phyloP scores from a whole-genome alignment of 2,113 vertebrate genomes.

The Psettodes erumei region DNA sequence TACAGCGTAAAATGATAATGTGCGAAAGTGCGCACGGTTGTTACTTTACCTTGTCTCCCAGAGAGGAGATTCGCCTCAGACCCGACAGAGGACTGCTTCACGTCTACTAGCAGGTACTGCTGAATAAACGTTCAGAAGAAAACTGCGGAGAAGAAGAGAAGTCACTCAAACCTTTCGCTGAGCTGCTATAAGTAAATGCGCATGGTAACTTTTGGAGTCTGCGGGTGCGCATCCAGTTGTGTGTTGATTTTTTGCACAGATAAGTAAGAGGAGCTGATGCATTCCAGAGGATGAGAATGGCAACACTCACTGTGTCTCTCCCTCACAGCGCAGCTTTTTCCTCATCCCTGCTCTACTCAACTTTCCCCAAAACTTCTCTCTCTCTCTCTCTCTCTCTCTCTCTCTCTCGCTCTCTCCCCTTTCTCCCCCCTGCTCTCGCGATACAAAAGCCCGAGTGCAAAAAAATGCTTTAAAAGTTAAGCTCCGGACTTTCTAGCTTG shows the following conservation, averaged over 20 bases:
- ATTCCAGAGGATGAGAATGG: conserved; percentile 78
- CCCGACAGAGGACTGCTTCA: conserved; percentile 61
- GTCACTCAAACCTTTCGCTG: conserved; percentile 49
- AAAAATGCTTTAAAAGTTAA: conserved; percentile 51
- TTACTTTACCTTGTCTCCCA: conserved; percentile 76
- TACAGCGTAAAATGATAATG: neutral
- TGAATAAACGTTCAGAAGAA: conserved; percentile 50
- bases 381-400: conserved; percentile 25
- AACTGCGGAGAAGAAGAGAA: conserved; percentile 52
- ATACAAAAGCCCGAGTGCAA: conserved; percentile 71
- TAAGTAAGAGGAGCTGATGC: conserved; percentile 71
- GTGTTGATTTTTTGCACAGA: conserved; percentile 64
- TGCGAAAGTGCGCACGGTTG: conserved; percentile 11
- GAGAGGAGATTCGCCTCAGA: conserved; percentile 73
- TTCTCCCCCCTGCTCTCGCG: conserved; percentile 74
- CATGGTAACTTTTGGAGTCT: conserved; percentile 63
- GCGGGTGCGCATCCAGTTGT: conserved; percentile 67
- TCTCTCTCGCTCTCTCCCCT: conserved; percentile 69
- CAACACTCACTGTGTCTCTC: conserved; percentile 59
- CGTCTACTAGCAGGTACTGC: conserved; percentile 58
- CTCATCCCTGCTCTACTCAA: conserved; percentile 75
- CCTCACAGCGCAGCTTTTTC: conserved; percentile 68
- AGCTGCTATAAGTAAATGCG: conserved; percentile 66
- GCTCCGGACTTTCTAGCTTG: neutral
- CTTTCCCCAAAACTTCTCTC: conserved; percentile 64